These are phyloP conservation scores for Xylota sylvarum DNA, from an alignment of 2,888 invertebrate species.

Conservation along the genomic window DNA sequence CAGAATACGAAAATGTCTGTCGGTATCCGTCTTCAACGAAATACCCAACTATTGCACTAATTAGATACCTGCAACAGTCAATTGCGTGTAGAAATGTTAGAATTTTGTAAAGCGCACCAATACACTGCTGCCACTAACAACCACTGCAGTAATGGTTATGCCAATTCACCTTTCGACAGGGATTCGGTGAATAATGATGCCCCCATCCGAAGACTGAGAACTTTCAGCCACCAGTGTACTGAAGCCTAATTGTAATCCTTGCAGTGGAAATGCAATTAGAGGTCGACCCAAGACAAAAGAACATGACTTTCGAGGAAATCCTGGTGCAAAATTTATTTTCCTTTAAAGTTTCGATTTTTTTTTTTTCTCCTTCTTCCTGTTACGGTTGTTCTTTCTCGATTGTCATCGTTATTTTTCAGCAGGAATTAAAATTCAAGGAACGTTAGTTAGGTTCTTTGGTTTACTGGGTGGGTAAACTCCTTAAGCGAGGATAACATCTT, in stretches of 20 bases:
- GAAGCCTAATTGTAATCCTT: slow-evolving; percentile 70
- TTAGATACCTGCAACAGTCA: slow-evolving; percentile 34
- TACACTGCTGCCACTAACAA: slow-evolving; percentile 14
- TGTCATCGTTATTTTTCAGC: slow-evolving; percentile 47
- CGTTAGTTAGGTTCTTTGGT: slow-evolving; percentile 56
- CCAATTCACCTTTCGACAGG: slow-evolving; percentile 67
- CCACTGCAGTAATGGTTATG: slow-evolving; percentile 50
- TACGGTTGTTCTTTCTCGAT: slow-evolving; percentile 18
- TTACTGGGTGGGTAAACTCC: slow-evolving; percentile 22
- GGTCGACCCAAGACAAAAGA: slow-evolving; percentile 74
- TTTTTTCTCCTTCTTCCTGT: slow-evolving; percentile 1
- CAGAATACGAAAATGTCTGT: neutral
- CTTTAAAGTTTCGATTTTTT: slow-evolving; percentile 35
- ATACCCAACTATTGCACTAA: slow-evolving; percentile 31
- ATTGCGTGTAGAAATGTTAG: slow-evolving; percentile 18
- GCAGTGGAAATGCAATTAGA: slow-evolving; percentile 75
- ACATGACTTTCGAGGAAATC: slow-evolving; percentile 76
- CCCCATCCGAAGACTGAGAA: slow-evolving; percentile 21
- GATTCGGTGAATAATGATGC: slow-evolving; percentile 59
- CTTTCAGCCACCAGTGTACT: slow-evolving; percentile 4
- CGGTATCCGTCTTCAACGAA: neutral
- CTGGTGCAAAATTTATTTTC: slow-evolving; percentile 65
- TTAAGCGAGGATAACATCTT: slow-evolving; percentile 35
- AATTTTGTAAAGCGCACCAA: neutral
- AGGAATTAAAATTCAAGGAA: slow-evolving; percentile 68